Evolutionary conservation across 2,888 invertebrate species (phyloP), one percentile per base, ranked within the genome.

Genomic region (Dinocampus coccinellae): DNA sequence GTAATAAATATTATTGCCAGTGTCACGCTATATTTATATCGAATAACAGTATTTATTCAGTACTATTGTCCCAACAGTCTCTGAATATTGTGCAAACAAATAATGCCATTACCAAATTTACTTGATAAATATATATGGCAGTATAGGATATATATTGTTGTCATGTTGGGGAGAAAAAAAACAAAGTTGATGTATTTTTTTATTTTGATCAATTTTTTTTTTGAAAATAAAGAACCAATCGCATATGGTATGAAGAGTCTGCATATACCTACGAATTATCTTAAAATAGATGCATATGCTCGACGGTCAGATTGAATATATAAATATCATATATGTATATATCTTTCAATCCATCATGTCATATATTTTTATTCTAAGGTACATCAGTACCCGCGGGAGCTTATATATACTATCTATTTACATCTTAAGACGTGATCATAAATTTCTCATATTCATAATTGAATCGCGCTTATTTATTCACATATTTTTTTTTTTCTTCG

Each of bases 211-310:
- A n/a, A n/a, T n/a, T n/a, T n/a, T n/a, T n/a, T n/a, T n/a, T n/a
- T n/a, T n/a, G n/a, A n/a, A n/a, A n/a, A n/a, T n/a, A n/a, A n/a
- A n/a, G n/a, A n/a, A n/a, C n/a, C n/a, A n/a, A n/a, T n/a, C n/a
- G 29, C 52, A 55, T 36, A 61, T 24, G 39, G 58, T 67, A 29
- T 61, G 55, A 26, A 52, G 36, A 67, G 57, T 70, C 2, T 47
- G 20, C 2, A 39, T 78, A 82, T n/a, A n/a, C n/a, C n/a, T n/a
- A n/a, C n/a, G n/a, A n/a, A 7, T n/a, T n/a, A n/a, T 82, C 84
- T 81, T 81, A 82, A 84, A 84, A 84, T 84, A 84, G 84, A 81
- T 79, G 79, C 77, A 80, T 78, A 80, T 78, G 73, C 69, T 77
- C 75, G 74, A 42, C 34, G 69, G 34, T 69, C 73, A 61, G 73